A percentile compares a stretch with the other conserved stretches of the same genome.
phyloP scores from a whole-genome alignment of 2,888 invertebrate species.

The Amblyjoppa proteus region DNA sequence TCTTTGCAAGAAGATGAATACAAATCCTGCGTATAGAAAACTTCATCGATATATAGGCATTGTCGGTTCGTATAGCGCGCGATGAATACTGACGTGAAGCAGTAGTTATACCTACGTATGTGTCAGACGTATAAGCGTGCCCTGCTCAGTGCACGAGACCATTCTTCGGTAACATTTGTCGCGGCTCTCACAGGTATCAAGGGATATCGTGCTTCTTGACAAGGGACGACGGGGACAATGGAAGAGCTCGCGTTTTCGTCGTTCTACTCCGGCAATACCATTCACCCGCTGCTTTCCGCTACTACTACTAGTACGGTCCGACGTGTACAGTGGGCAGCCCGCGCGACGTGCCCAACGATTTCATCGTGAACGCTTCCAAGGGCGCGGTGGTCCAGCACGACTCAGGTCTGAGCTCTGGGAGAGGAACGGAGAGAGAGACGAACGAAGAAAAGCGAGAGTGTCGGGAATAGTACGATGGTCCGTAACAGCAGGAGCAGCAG shows the following conservation, averaged over 20 bases:
- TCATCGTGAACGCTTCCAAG: constrained; percentile 71
- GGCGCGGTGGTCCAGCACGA: constrained; percentile 55
- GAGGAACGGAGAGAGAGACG: background rate
- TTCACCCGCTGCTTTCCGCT: constrained; percentile 24
- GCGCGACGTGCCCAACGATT: constrained; percentile 37
- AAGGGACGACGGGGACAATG: constrained; percentile 77
- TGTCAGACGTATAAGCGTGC: background rate
- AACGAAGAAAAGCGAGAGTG: constrained; percentile 7
- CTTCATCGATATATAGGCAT: background rate
- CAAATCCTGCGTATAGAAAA: background rate
- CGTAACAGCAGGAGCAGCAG: background rate
- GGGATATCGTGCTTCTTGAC: constrained; percentile 74
- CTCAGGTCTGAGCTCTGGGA: constrained; percentile 32
- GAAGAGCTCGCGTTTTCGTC: constrained; percentile 71
- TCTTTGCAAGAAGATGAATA: constrained; percentile 2
- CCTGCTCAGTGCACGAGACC: constrained; percentile 33
- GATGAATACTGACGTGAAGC: constrained; percentile 14
- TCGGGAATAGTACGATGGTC: constrained; percentile 9
- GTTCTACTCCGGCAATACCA: constrained; percentile 37
- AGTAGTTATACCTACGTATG: background rate
- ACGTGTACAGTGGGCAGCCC: constrained; percentile 41
- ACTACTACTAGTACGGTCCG: constrained; percentile 23
- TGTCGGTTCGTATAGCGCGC: background rate
- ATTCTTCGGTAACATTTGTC: constrained; percentile 75
- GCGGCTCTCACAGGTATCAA: constrained; percentile 66